Base-by-base conservation (phyloP, 2,113 vertebrate genomes). In the Lipophrys pholis region DNA sequence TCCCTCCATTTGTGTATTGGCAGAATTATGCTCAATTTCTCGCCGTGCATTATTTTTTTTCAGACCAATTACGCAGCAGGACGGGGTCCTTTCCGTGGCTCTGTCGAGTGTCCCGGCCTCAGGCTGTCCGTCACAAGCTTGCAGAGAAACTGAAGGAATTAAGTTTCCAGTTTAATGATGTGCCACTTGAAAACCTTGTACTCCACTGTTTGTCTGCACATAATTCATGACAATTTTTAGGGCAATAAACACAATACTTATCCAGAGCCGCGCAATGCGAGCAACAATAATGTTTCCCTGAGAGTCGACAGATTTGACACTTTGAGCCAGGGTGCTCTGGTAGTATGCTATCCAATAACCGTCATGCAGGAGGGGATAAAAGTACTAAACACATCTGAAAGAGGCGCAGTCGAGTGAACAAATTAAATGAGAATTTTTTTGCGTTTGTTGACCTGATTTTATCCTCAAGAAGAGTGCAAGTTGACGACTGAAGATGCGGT, bases 131-230 rank as follows among this genome's bases (percentile, higher is more conserved):
- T 9, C 57, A 16, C 74, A 39, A 59, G 50, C 79, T 52, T 54
- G 17, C 63, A 35, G 73, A 78, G 61, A 61, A 58, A 76, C 63
- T 51, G 42, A 57, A 64, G 76, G 81, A 89, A 80, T 84, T 78
- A 83, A 73, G 73, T 69, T 67, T 80, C 72, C 51, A 72, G 62
- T 80, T 83, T 86, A 86, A 86, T 87, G 78, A 85, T 74, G 70
- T 84, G 83, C 62, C 82, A 66, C 73, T 30, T 51, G 54, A 69
- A 52, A 71, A 87, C 67, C 81, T 69, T 60, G 83, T 62, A 45
- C 58, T 72, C 56, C 16, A 61, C 80, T 61, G 74, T 56, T 82
- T 69, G 63, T 65, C 81, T 70, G 60, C 63, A 59, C 46, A 84
- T 78, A 64, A 76, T 83, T 87, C 86, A 81, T 80, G 81, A 67